Conservation (phyloP, 2,888 invertebrate genomes). For the Liopterus haemorrhoidalis region DNA sequence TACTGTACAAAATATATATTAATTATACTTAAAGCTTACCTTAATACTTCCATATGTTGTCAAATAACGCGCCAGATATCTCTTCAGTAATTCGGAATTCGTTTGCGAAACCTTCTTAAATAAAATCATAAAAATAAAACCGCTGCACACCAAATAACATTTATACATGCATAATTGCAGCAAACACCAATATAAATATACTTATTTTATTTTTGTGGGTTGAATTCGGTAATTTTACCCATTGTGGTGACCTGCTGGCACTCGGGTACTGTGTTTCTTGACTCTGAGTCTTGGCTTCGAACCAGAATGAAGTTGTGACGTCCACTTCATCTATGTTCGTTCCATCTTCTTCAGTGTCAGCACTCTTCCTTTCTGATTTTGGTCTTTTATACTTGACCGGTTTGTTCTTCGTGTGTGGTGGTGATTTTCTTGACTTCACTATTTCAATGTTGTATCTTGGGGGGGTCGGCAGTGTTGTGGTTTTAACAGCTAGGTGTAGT, state of each 20-base stretch:
- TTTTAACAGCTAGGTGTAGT: slow-evolving; percentile 41
- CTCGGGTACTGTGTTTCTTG: slow-evolving; percentile 37
- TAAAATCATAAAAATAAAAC: too few relatives aligned
- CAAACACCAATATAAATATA: too few relatives aligned
- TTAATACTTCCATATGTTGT: too few relatives aligned
- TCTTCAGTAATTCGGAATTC: too few relatives aligned
- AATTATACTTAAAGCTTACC: too few relatives aligned
- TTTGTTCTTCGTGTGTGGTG: slow-evolving; percentile 30
- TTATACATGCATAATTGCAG: too few relatives aligned
- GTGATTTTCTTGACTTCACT: slow-evolving; percentile 41
- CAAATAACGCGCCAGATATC: too few relatives aligned
- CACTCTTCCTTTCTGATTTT: slow-evolving; percentile 32
- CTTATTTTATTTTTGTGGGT: too few relatives aligned
- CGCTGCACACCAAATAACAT: too few relatives aligned
- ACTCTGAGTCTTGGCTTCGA: slow-evolving; percentile 35
- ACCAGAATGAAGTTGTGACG: slow-evolving; percentile 38
- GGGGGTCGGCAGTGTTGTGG: slow-evolving; percentile 43
- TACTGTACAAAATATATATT: too few relatives aligned
- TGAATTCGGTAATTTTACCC: too few relatives aligned
- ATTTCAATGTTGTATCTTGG: slow-evolving; percentile 39
- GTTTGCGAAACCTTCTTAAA: too few relatives aligned
- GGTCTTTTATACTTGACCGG: slow-evolving; percentile 38
- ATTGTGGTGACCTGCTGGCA: slow-evolving; percentile 40
- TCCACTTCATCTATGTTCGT: slow-evolving; percentile 38
- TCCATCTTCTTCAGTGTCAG: slow-evolving; percentile 18